Conservation (phyloP, 2,113 vertebrate species). For the Oreotragus oreotragus region DNA sequence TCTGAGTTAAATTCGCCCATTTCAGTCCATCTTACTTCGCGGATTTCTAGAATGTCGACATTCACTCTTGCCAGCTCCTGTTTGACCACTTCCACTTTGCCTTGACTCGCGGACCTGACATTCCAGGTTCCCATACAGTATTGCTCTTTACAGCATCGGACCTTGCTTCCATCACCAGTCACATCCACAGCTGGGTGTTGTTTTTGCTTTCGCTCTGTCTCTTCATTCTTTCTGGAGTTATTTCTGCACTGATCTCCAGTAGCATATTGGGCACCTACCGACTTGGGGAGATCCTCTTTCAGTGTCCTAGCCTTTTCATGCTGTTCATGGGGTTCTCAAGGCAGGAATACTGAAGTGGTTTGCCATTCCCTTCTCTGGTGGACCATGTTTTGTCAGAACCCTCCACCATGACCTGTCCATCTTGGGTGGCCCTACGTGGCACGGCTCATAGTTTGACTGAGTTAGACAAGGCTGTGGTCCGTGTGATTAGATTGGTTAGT, state of each 20-base stretch:
- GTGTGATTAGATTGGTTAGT: not conserved
- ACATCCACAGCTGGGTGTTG: rapidly evolving
- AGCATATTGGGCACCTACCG: rapidly evolving
- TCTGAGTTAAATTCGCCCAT: not conserved
- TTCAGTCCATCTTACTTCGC: not conserved
- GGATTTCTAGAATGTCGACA: not conserved
- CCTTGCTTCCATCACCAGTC: not conserved
- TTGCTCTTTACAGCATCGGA: not conserved
- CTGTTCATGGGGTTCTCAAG: not conserved
- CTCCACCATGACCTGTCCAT: not conserved
- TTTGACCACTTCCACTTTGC: not conserved
- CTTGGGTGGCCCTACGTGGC: not conserved
- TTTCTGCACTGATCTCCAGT: not conserved
- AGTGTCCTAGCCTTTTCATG: not conserved
- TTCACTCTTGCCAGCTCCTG: not conserved
- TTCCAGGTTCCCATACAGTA: not conserved
- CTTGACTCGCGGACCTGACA: not conserved
- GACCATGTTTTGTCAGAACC: rapidly evolving
- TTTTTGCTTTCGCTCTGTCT: not conserved
- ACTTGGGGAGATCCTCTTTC: not conserved
- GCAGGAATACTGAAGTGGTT: not conserved
- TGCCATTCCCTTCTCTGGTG: not conserved
- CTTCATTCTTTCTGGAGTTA: not conserved
- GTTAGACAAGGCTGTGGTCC: not conserved
- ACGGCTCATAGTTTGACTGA: not conserved